Conservation (phyloP, 2,888 invertebrate genomes). For the Bombylius major region DNA sequence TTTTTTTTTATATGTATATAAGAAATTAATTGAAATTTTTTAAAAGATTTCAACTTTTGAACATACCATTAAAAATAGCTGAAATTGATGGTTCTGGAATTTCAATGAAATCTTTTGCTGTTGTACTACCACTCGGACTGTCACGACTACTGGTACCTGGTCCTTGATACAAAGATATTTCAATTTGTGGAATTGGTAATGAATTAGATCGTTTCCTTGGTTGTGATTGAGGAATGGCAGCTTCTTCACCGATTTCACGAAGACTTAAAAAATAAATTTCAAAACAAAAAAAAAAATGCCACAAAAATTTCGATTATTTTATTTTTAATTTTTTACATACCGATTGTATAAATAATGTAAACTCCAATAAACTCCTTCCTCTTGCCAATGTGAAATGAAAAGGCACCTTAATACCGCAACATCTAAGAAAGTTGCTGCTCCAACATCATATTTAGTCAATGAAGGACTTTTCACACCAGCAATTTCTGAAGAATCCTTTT, state of each 20-base stretch:
- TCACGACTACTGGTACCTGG: conserved; percentile 42
- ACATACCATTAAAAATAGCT: neutral
- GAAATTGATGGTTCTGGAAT: conserved; percentile 49
- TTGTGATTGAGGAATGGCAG: conserved; percentile 56
- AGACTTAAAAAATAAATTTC: neutral
- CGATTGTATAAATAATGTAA: conserved; percentile 81
- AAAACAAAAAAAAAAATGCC: neutral
- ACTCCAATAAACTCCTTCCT: conserved; percentile 97
- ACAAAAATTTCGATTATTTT: neutral
- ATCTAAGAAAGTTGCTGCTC: conserved; percentile 89
- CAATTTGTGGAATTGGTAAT: conserved; percentile 84
- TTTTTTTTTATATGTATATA: neutral
- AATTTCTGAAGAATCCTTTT: conserved; percentile 63
- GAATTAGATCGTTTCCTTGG: conserved; percentile 85
- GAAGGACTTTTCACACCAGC: conserved; percentile 40
- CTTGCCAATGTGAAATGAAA: conserved; percentile 94
- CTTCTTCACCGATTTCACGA: conserved; percentile 75
- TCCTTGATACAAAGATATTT: conserved; percentile 73
- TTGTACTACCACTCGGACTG: conserved; percentile 33
- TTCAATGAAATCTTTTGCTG: conserved; percentile 61
- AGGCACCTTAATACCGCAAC: conserved; percentile 91
- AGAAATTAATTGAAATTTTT: too few species aligned
- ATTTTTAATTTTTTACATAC: conserved; percentile 35
- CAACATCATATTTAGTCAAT: conserved; percentile 42
- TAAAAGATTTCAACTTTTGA: too few species aligned